Percentiles rank a stretch among this genome's conserved stretches.
Evolutionary conservation across 1,140 invertebrate genomes (phyloP).

Genomic region (Copidosoma floridanum): DNA sequence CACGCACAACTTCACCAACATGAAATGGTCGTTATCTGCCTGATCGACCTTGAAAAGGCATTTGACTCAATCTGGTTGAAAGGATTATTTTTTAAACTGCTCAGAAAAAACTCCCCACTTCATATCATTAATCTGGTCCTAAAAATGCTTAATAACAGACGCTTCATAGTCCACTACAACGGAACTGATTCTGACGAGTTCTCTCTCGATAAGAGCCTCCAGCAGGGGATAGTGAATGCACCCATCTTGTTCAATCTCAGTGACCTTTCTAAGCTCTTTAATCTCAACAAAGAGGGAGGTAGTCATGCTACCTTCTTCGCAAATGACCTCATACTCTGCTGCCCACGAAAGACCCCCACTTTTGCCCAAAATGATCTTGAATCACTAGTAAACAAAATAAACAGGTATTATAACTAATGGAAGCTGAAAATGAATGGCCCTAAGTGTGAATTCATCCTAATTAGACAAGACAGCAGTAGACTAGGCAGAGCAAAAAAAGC

Average conservation of each 20-base stretch:
- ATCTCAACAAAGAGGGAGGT: background rate
- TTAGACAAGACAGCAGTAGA: background rate
- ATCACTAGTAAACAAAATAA: background rate
- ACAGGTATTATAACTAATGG: background rate
- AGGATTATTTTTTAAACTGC: background rate
- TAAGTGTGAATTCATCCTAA: slow-evolving; percentile 13
- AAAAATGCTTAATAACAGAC: no score
- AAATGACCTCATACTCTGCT: slow-evolving; percentile 21
- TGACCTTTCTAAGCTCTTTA: background rate
- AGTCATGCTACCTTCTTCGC: slow-evolving; percentile 3
- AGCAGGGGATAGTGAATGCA: background rate
- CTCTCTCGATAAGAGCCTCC: background rate
- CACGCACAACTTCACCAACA: slow-evolving; percentile 3
- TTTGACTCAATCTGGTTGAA: background rate
- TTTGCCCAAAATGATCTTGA: no score
- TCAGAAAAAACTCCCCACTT: no score
- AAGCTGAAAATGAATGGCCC: background rate
- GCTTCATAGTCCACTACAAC: no score
- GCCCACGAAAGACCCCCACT: no score
- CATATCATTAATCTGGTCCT: no score
- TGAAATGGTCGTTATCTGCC: background rate
- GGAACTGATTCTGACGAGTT: background rate
- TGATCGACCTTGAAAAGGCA: background rate
- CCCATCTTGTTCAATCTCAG: background rate
- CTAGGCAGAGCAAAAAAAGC: background rate